Conservation (phyloP, 2,797 vertebrate species). For the Allobates femoralis region DNA sequence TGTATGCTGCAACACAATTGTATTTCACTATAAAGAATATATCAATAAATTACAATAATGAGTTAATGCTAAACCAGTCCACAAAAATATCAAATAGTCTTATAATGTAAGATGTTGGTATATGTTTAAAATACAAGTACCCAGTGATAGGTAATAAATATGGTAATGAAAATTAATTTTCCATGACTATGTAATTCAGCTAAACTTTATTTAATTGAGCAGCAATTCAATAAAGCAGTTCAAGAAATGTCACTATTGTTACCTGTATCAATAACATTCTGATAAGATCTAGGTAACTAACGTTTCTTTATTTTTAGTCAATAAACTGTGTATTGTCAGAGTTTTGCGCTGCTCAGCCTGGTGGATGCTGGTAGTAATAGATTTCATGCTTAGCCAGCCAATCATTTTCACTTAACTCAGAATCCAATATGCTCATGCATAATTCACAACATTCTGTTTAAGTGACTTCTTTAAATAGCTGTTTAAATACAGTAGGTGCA, state of each 20-base stretch:
- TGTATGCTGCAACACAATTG: too few relatives aligned
- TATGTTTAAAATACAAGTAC: too few relatives aligned
- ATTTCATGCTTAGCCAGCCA: constrained; percentile 12
- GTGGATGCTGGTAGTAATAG: not conserved
- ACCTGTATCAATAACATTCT: not conserved
- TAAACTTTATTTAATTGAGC: not conserved
- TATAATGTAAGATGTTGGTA: too few relatives aligned
- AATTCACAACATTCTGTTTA: not conserved
- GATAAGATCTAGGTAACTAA: not conserved
- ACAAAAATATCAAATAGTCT: too few relatives aligned
- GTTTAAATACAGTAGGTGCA: constrained; percentile 23
- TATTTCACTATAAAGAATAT: too few relatives aligned
- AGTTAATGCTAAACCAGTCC: too few relatives aligned
- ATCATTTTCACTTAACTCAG: not conserved
- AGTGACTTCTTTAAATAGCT: constrained; percentile 3
- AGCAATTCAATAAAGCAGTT: not conserved
- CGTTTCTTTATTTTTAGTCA: not conserved
- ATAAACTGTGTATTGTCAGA: not conserved
- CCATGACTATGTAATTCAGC: too few relatives aligned
- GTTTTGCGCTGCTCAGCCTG: not conserved
- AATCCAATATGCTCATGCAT: not conserved
- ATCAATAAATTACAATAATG: too few relatives aligned
- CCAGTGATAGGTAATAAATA: too few relatives aligned
- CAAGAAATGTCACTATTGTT: not conserved
- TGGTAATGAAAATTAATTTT: too few relatives aligned